Evolutionary conservation across 2,113 vertebrate genomes (phyloP).

Genomic region (Lycocorax pyrrhopterus): DNA sequence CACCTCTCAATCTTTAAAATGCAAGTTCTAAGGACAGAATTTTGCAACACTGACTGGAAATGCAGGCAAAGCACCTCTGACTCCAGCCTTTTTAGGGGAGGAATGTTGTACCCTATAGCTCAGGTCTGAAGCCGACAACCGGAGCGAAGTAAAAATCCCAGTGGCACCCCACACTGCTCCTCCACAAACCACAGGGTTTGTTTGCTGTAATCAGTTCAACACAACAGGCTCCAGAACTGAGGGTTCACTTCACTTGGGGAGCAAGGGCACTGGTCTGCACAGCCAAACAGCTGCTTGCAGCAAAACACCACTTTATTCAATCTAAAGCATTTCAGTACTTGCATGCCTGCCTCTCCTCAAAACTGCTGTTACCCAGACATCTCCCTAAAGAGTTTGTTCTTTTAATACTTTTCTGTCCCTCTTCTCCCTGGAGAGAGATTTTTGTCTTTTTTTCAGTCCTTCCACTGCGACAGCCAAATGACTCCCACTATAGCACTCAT

Average conservation of each 20-base stretch:
- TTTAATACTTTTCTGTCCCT: background rate
- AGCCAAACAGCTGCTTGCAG: background rate
- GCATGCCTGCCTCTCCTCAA: background rate
- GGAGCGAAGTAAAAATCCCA: background rate
- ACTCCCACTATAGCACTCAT: background rate
- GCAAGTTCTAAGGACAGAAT: background rate
- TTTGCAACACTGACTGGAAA: background rate
- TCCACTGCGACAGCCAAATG: background rate
- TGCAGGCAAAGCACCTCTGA: background rate
- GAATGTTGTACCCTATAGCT: background rate
- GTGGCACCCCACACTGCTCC: background rate
- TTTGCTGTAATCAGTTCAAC: background rate
- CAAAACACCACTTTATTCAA: background rate
- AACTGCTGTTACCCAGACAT: background rate
- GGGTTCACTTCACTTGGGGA: background rate
- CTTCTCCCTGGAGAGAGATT: background rate
- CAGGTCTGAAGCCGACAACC: background rate
- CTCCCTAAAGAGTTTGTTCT: background rate
- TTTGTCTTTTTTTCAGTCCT: background rate
- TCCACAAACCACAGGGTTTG: background rate
- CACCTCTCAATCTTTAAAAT: background rate
- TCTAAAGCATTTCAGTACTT: background rate
- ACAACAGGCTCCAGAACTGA: background rate
- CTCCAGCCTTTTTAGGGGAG: background rate
- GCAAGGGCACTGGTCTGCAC: background rate